Base-by-base conservation (phyloP, 2,888 invertebrate genomes). In the Argynnis bischoffii region DNA sequence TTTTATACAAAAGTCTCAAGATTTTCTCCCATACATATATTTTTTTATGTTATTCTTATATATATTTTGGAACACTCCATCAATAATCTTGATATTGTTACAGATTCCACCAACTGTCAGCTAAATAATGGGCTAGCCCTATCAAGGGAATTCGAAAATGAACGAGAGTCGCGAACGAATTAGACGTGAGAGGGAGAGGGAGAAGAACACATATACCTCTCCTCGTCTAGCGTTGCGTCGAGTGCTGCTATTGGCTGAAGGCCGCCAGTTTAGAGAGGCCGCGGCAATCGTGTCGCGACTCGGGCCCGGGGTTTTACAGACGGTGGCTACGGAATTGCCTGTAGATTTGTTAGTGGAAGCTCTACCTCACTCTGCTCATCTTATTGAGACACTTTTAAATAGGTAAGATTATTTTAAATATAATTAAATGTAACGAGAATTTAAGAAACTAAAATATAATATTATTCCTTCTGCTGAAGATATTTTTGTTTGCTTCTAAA, bases 321-420 rank as follows among this genome's bases (percentile, higher is more conserved):
- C 95, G 2, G 95, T 96, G 1, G 95, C 96, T 1, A 88, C 94
- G 1, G 98, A 98, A 73, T 92, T 98, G 73, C 98, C 98, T 0
- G 94, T 98, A 63, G 98, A 98, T 83, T 92, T 97, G 75, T 93
- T 98, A 76, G 95, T 98, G n/a, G 98, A 98, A 77, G 96, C 97
- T 3, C 92, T 98, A 85, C 98, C 98, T 1, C 97, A 97, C 83
- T 97, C 97, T 18, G 94, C 98, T 2, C 96, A 96, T 76, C 94
- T 98, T 59, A 92, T 98, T 76, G 98, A 98, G 84, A 97, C 98
- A 0, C 94, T 98, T 26, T 96, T 95, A 70, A 94, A 94, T 76
- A 94, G 95, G 95, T 95, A 76, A 90, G 92, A 76, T 55, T 53
- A 15, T 47, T 48, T 13, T 15, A 48, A 6, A 48, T 13, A 48